Evolutionary conservation across 2,113 vertebrate species (phyloP).

Genomic region (Odobenus rosmarus): DNA sequence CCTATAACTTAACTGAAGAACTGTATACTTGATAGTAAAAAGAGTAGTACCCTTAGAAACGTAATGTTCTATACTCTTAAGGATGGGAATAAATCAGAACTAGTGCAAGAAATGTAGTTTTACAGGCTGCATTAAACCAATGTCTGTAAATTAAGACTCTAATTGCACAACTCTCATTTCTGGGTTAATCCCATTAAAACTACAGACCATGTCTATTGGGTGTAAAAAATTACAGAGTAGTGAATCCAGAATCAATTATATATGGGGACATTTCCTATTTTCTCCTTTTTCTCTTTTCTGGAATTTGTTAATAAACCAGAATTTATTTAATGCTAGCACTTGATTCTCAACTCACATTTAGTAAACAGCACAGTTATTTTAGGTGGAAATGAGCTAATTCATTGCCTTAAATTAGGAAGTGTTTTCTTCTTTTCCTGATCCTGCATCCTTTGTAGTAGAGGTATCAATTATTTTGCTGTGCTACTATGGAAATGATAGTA

Average conservation of each 20-base stretch:
- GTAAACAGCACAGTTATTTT: slow-evolving; percentile 10
- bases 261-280: background rate
- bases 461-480: background rate
- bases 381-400: background rate
- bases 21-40: background rate
- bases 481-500: background rate
- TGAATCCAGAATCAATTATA: background rate
- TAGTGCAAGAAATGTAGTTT: background rate
- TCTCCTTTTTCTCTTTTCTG: background rate
- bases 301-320: slow-evolving; percentile 21
- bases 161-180: background rate
- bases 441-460: background rate
- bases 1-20: background rate
- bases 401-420: background rate
- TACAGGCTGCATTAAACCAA: background rate
- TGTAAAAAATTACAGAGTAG: background rate
- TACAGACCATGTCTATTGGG: background rate
- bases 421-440: background rate
- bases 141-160: background rate
- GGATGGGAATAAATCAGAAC: background rate
- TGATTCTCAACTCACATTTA: background rate
- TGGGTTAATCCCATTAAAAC: background rate
- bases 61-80: background rate
- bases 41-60: background rate
- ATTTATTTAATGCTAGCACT: background rate